A percentile compares a stretch with the other conserved stretches of the same genome.
phyloP scores from a whole-genome alignment of 2,888 invertebrate species.

The Adelognathus sp. region DNA sequence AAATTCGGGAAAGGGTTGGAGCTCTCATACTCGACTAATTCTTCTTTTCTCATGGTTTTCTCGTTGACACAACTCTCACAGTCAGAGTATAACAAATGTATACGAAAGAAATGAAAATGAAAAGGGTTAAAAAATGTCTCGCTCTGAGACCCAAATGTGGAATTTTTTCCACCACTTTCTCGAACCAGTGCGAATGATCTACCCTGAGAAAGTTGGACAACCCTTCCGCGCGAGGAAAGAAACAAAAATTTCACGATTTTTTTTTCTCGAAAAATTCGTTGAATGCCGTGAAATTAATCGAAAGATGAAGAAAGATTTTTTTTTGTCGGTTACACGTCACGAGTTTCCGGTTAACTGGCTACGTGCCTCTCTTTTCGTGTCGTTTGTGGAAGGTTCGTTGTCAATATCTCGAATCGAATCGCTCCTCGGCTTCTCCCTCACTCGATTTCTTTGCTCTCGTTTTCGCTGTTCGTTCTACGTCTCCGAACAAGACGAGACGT shows the following conservation, averaged over 20 bases:
- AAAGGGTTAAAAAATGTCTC: background rate
- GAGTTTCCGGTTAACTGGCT: background rate
- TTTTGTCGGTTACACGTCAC: background rate
- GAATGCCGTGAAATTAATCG: slow-evolving; percentile 1
- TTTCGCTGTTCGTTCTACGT: background rate
- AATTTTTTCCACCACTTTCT: background rate
- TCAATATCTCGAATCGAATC: slow-evolving; percentile 21
- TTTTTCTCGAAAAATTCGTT: slow-evolving; percentile 18
- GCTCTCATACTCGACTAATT: background rate
- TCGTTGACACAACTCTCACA: background rate
- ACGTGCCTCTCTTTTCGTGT: background rate
- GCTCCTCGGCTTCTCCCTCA: background rate
- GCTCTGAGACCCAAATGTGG: background rate
- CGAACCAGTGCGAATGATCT: background rate
- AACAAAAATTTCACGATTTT: background rate
- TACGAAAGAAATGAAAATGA: background rate
- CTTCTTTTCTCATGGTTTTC: background rate
- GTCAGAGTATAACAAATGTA: background rate
- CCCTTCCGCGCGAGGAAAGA: background rate
- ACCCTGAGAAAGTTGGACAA: background rate
- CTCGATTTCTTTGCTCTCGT: background rate
- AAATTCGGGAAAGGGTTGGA: slow-evolving; percentile 48
- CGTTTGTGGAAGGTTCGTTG: background rate
- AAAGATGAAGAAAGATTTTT: slow-evolving; percentile 18
- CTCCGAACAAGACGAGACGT: background rate